Evolutionary conservation across 1,140 invertebrate species (phyloP).

Genomic region (Ectropis grisescens): DNA sequence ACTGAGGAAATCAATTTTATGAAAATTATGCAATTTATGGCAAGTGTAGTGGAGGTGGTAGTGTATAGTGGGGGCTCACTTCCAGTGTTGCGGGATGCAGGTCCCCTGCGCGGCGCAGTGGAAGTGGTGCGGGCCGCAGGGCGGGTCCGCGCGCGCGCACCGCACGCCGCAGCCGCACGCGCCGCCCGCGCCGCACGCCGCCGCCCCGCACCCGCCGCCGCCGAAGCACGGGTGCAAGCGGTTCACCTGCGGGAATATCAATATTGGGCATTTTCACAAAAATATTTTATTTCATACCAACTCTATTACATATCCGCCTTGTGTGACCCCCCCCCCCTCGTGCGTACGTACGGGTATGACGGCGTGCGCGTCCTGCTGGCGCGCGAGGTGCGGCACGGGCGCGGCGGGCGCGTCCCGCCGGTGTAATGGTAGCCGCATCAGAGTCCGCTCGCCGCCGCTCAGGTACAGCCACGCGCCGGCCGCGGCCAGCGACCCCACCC

Average conservation of each 20-base stretch:
- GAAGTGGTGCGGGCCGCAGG: constrained; percentile 84
- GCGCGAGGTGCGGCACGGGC: constrained; percentile 60
- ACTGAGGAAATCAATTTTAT: too few species aligned
- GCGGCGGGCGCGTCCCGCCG: constrained; percentile 63
- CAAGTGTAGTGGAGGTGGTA: too few species aligned
- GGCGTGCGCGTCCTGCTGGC: constrained; percentile 75
- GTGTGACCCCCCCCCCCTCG: too few species aligned
- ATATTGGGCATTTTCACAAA: too few species aligned
- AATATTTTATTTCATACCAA: too few species aligned
- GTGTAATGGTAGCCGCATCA: constrained; percentile 67
- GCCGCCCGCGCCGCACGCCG: constrained; percentile 59
- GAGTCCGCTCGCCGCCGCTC: constrained; percentile 79
- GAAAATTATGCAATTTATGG: too few species aligned
- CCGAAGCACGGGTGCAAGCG: constrained; percentile 41
- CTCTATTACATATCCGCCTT: too few species aligned
- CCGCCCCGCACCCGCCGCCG: constrained; percentile 77
- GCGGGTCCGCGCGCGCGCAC: constrained; percentile 79
- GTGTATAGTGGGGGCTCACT: too few species aligned
- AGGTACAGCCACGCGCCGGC: constrained; percentile 84
- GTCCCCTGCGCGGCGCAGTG: constrained; percentile 71
- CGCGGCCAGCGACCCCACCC: constrained; percentile 75
- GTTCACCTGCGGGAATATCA: constrained; percentile 17
- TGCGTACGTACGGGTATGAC: too few species aligned
- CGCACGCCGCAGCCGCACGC: constrained; percentile 85
- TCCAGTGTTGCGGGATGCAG: constrained; percentile 89